Conservation (phyloP, 2,113 vertebrate species). For the Isichthys henryi region DNA sequence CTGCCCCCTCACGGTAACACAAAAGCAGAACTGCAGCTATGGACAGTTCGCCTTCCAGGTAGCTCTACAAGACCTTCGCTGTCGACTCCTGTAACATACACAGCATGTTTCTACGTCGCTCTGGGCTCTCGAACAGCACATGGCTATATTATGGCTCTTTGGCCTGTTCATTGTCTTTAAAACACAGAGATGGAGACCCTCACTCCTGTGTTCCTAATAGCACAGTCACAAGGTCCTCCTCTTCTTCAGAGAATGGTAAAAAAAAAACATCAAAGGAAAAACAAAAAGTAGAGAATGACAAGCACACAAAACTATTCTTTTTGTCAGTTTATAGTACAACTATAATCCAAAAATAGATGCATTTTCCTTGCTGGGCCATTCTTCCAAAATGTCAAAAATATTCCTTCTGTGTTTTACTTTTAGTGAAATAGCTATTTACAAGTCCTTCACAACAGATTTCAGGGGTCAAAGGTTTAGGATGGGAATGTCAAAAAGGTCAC, state of each 20-base stretch:
- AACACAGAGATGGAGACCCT: background rate
- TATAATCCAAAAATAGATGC: constrained; percentile 66
- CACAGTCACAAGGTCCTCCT: background rate
- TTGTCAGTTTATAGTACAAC: constrained; percentile 47
- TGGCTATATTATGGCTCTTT: background rate
- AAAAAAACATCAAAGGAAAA: background rate
- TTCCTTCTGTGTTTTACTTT: constrained; percentile 24
- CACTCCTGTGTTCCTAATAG: background rate
- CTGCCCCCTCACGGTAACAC: background rate
- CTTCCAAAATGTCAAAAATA: constrained; percentile 50
- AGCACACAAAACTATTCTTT: background rate
- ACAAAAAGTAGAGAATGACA: background rate
- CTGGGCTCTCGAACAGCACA: background rate
- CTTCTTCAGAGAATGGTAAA: background rate
- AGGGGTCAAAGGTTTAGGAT: constrained; percentile 90
- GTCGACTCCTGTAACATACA: background rate
- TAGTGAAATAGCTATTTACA: constrained; percentile 39
- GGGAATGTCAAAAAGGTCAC: constrained; percentile 94
- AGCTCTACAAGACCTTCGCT: background rate
- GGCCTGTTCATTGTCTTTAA: background rate
- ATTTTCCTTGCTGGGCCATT: constrained; percentile 32
- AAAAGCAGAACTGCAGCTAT: background rate
- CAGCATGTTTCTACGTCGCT: background rate
- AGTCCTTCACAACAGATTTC: constrained; percentile 35
- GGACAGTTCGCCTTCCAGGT: background rate